Conservation (phyloP, 1,140 invertebrate genomes). For the Megalopta genalis region DNA sequence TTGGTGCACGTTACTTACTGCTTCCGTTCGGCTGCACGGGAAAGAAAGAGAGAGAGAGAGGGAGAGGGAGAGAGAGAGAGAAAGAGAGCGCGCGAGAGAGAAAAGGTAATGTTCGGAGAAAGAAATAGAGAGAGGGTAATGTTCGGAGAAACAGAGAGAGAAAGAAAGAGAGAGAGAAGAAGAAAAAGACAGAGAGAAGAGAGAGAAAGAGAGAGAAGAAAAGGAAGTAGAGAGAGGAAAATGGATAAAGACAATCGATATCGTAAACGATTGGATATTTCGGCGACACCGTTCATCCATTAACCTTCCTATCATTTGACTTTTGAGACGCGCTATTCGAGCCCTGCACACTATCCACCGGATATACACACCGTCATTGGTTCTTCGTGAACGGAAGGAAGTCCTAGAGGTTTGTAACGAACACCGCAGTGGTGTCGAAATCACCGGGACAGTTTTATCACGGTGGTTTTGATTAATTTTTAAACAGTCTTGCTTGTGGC, state of each 20-base stretch:
- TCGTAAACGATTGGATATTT: conserved; percentile 43
- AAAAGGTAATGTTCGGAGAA: background rate
- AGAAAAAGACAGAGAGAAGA: background rate
- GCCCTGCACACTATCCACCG: too few relatives aligned
- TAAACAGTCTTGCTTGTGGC: background rate
- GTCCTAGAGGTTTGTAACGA: background rate
- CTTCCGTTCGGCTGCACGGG: conserved; percentile 35
- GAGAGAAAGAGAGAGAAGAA: conserved; percentile 22
- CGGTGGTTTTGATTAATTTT: background rate
- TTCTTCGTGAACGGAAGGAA: background rate
- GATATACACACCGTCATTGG: background rate
- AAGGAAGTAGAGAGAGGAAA: conserved; percentile 24
- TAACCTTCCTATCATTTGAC: conserved; percentile 28
- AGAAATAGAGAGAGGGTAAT: too few relatives aligned
- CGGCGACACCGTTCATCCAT: conserved; percentile 34
- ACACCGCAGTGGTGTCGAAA: too few relatives aligned
- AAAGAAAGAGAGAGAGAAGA: conserved; percentile 20
- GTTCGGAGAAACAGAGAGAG: background rate
- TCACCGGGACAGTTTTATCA: background rate
- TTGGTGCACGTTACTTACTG: conserved; percentile 46
- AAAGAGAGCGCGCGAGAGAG: conserved; percentile 22
- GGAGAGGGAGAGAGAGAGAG: conserved; percentile 23
- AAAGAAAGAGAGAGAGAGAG: conserved; percentile 26
- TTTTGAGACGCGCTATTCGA: background rate
- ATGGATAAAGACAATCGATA: conserved; percentile 49